Conservation (phyloP, 2,888 invertebrate genomes). For the Brachylomia viminalis region DNA sequence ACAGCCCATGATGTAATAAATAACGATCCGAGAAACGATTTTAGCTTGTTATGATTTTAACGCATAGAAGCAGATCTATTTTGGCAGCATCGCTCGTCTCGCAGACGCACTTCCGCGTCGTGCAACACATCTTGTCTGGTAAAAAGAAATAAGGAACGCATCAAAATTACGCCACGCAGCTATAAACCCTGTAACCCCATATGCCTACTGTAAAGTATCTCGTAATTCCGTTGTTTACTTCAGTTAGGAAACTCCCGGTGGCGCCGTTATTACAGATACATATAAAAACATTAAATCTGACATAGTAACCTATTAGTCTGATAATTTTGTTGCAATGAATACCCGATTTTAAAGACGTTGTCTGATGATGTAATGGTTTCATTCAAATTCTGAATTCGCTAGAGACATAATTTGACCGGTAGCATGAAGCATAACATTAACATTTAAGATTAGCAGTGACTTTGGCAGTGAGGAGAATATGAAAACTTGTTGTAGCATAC, state of each 20-base stretch:
- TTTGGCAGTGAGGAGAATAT: conserved; percentile 37
- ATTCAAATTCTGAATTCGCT: conserved; percentile 51
- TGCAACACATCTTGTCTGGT: conserved; percentile 33
- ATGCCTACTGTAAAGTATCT: conserved; percentile 46
- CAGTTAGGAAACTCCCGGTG: conserved; percentile 44
- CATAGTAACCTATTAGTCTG: conserved; percentile 58
- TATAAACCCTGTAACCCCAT: conserved; percentile 44
- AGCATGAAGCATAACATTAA: conserved; percentile 47
- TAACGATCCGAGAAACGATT: conserved; percentile 49
- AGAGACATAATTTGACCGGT: conserved; percentile 43
- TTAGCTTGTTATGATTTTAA: conserved; percentile 62
- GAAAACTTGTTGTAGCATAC: conserved; percentile 8
- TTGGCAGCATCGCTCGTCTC: conserved; percentile 59
- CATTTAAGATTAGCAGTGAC: conserved; percentile 52
- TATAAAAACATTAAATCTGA: conserved; percentile 54
- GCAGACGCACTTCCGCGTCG: conserved; percentile 61
- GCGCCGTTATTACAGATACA: conserved; percentile 37
- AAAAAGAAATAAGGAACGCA: conserved; percentile 42
- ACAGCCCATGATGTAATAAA: conserved; percentile 52
- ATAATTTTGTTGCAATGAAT: conserved; percentile 39
- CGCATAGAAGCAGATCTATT: conserved; percentile 62
- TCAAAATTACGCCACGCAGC: conserved; percentile 37
- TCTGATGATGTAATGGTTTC: conserved; percentile 48
- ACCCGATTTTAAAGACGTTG: conserved; percentile 35
- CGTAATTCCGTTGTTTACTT: conserved; percentile 48